Evolutionary conservation across 2,113 vertebrate genomes (phyloP).

Genomic region (Austrofundulus limnaeus): DNA sequence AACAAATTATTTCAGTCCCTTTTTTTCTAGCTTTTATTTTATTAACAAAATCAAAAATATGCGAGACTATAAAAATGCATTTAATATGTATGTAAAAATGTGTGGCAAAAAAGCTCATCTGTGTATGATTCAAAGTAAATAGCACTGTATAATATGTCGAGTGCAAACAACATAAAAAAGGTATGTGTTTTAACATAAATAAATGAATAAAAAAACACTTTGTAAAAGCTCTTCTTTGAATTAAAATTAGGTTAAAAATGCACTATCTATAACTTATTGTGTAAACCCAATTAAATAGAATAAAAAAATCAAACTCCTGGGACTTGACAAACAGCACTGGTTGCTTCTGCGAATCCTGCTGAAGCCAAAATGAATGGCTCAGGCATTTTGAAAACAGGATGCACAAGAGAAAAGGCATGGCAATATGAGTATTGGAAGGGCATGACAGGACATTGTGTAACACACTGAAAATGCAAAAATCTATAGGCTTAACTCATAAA

Average conservation of each 20-base stretch:
- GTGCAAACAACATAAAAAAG: no score
- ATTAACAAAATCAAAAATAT: not conserved
- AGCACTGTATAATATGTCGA: not conserved
- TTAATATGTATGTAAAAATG: no score
- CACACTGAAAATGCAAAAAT: constrained; percentile 60
- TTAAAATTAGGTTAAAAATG: not conserved
- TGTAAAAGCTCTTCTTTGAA: no score
- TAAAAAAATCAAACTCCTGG: constrained; percentile 11
- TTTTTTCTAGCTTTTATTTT: not conserved
- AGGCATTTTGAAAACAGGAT: constrained; percentile 73
- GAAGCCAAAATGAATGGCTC: constrained; percentile 57
- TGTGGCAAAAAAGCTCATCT: not conserved
- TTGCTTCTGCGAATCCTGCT: constrained; percentile 62
- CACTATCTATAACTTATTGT: not conserved
- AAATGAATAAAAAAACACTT: not conserved
- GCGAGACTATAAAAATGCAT: not conserved
- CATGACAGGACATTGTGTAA: constrained; percentile 65
- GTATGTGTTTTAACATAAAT: not conserved
- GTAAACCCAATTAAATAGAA: not conserved
- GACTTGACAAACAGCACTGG: constrained; percentile 40
- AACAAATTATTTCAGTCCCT: no score
- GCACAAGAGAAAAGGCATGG: constrained; percentile 66
- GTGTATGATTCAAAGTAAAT: not conserved
- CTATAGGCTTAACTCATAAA: constrained; percentile 54
- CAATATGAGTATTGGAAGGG: constrained; percentile 58